These are phyloP conservation scores for Megaustenia siamemsis DNA, from an alignment of 2,888 invertebrate genomes.

Conservation along the genomic window DNA sequence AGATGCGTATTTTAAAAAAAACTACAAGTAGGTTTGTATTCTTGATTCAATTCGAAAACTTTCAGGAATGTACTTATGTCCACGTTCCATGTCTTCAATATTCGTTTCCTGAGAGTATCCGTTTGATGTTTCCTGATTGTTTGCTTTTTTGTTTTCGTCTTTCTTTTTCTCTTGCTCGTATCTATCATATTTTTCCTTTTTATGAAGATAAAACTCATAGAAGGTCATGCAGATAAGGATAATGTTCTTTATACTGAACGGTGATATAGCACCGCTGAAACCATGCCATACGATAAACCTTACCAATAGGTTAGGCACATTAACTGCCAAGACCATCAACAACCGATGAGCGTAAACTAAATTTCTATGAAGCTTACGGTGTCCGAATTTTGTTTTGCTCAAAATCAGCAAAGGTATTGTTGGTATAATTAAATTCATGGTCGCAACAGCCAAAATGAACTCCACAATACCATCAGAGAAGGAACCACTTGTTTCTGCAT, in stretches of 20 bases:
- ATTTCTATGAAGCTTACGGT: conserved; percentile 67
- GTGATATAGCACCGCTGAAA: conserved; percentile 81
- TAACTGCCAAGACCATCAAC: conserved; percentile 64
- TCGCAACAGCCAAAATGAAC: conserved; percentile 81
- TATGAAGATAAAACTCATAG: conserved; percentile 69
- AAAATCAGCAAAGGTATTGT: conserved; percentile 82
- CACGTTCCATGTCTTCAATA: not conserved
- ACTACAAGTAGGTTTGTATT: conserved; percentile 1
- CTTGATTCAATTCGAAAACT: conserved; percentile 7
- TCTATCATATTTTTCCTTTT: conserved; percentile 40
- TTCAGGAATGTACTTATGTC: not conserved
- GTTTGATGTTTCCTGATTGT: not conserved
- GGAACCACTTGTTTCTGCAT: conserved; percentile 66
- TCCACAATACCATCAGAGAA: conserved; percentile 78
- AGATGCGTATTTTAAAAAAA: no score
- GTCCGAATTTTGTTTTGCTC: conserved; percentile 81
- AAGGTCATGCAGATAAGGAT: conserved; percentile 81
- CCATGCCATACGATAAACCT: conserved; percentile 82
- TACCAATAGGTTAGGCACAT: conserved; percentile 82
- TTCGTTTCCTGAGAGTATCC: not conserved
- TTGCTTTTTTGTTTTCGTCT: not conserved
- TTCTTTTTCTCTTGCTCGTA: conserved; percentile 9
- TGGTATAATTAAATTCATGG: conserved; percentile 83
- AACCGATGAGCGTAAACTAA: conserved; percentile 58
- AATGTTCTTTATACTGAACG: conserved; percentile 83